Evolutionary conservation across 2,797 vertebrate genomes (phyloP).

Genomic region (Myotis findleyi): DNA sequence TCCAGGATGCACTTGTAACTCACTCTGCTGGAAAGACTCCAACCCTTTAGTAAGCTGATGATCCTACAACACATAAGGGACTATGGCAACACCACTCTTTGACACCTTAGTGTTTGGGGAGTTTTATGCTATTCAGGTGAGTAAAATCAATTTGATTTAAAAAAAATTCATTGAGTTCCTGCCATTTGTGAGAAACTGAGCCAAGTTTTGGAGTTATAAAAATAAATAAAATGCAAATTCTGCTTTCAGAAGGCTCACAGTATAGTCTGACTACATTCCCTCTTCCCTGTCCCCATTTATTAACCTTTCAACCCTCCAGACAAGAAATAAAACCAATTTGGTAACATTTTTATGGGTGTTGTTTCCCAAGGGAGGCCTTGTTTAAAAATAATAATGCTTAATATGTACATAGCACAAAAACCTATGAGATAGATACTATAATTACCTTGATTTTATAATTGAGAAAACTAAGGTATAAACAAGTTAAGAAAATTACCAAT

Average conservation of each 20-base stretch:
- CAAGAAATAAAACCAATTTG: not conserved
- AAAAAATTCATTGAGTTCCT: not conserved
- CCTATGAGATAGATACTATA: not conserved
- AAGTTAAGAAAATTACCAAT: not conserved
- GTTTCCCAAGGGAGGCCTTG: not conserved
- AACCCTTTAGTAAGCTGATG: not conserved
- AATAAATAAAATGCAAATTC: constrained; percentile 48
- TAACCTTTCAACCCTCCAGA: not conserved
- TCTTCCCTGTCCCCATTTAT: constrained; percentile 1
- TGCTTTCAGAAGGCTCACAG: not conserved
- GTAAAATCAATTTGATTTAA: not conserved
- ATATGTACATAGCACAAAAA: not conserved
- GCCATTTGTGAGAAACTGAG: constrained; percentile 16
- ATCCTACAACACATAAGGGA: not conserved
- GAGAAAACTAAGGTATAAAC: constrained; percentile 5
- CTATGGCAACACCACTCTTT: not conserved
- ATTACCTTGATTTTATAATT: constrained; percentile 9
- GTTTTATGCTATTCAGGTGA: not conserved
- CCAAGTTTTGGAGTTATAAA: not conserved
- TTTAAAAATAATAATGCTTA: constrained; percentile 43
- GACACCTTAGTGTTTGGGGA: not conserved
- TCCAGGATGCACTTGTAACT: not conserved
- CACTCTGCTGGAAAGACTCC: not conserved
- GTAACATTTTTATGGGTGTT: not conserved
- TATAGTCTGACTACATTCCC: not conserved